phyloP scores from a whole-genome alignment of 2,888 invertebrate genomes.

The Lasius fuliginosus region DNA sequence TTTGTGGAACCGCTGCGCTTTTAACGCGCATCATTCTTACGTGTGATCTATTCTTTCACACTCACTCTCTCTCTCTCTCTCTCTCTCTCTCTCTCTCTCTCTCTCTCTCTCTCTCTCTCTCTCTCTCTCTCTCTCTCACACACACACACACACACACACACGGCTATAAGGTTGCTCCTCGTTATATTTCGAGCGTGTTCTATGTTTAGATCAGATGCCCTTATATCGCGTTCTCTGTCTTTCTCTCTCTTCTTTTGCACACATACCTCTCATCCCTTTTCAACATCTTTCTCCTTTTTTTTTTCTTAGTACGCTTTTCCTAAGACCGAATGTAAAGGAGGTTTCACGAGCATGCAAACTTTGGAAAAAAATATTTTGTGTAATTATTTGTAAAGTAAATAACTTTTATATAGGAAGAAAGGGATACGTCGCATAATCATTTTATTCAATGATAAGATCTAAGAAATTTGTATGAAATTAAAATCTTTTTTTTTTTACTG shows the following conservation, averaged over 20 bases:
- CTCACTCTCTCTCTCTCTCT: neutral
- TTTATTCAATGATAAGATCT: conserved; percentile 8
- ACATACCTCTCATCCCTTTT: conserved; percentile 6
- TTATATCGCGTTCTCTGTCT: conserved; percentile 56
- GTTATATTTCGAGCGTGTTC: conserved; percentile 85
- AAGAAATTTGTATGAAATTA: neutral
- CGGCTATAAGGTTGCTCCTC: conserved; percentile 80
- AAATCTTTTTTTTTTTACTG: neutral
- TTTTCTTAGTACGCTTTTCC: conserved; percentile 19
- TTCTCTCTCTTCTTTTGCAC: conserved; percentile 17
- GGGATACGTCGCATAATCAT: neutral
- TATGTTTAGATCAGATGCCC: conserved; percentile 83
- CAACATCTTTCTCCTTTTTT: conserved; percentile 22
- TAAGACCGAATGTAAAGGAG: neutral
- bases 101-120: neutral
- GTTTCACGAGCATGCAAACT: neutral
- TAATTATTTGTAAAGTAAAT: conserved; percentile 25
- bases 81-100: neutral
- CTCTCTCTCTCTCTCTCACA: neutral
- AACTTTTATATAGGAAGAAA: neutral
- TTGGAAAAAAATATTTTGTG: conserved; percentile 8
- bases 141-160: too few relatives aligned
- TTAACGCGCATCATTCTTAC: conserved; percentile 51
- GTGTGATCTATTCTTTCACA: conserved; percentile 17
- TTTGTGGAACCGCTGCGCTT: conserved; percentile 58